These are phyloP conservation scores for Taxidea taxus DNA, from an alignment of 2,113 vertebrate species.

Conservation along the genomic window DNA sequence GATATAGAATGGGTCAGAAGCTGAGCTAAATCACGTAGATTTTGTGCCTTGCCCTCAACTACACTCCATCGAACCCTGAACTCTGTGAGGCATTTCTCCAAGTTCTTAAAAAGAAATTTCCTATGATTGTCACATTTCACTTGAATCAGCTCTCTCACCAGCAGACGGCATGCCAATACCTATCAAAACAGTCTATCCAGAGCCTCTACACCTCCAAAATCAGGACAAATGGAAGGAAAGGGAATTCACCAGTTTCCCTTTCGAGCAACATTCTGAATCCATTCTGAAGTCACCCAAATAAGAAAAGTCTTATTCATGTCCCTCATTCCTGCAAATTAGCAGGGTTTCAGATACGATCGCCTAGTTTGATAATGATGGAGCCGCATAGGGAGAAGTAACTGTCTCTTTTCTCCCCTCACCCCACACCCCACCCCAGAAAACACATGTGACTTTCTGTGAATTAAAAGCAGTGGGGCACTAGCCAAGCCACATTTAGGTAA, in stretches of 20 bases:
- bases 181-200: neutral
- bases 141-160: neutral
- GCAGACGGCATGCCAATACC: neutral
- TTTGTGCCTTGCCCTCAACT: neutral
- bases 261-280: neutral
- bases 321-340: neutral
- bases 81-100: neutral
- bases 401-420: neutral
- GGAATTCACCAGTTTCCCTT: neutral
- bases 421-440: neutral
- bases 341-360: neutral
- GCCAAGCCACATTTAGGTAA: neutral
- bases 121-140: neutral
- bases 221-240: neutral
- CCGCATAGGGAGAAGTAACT: neutral
- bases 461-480: neutral
- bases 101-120: slow-evolving; percentile 43
- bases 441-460: neutral
- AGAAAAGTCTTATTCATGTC: neutral
- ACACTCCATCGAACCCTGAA: neutral
- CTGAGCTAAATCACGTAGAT: neutral
- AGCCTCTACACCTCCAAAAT: neutral
- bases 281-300: neutral
- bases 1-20: slow-evolving; percentile 30
- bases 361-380: neutral